These are phyloP conservation scores for Caenorhabditis sp. DNA, from an alignment of 2,888 invertebrate species.

Conservation along the genomic window DNA sequence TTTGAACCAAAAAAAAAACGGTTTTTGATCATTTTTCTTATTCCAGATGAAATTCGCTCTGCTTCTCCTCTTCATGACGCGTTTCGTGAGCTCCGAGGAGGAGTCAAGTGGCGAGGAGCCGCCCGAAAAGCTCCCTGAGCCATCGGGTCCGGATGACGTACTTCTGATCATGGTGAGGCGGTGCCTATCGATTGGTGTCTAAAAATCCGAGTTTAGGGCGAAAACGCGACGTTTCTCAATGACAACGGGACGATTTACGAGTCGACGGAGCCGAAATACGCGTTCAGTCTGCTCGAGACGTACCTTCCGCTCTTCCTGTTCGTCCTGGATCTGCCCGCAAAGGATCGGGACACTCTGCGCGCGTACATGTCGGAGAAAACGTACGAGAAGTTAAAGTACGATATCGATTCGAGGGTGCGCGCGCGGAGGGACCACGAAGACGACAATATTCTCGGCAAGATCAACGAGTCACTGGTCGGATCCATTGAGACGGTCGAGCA, in stretches of 20 bases:
- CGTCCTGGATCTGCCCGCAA: slow-evolving; percentile 52
- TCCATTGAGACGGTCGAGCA: slow-evolving; percentile 40
- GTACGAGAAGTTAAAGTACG: slow-evolving; percentile 60
- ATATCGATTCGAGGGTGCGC: slow-evolving; percentile 54
- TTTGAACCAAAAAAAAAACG: too few relatives aligned
- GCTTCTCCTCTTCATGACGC: slow-evolving; percentile 9
- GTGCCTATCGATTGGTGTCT: too few relatives aligned
- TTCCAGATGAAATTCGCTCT: too few relatives aligned
- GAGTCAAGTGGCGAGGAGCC: slow-evolving; percentile 38
- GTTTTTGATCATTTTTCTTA: too few relatives aligned
- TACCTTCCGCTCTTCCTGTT: slow-evolving; percentile 62
- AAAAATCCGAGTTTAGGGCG: slow-evolving; percentile 16
- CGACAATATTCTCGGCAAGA: slow-evolving; percentile 1
- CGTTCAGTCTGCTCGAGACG: slow-evolving; percentile 56
- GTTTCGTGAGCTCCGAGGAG: slow-evolving; percentile 7
- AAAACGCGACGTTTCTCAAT: slow-evolving; percentile 28
- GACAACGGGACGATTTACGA: slow-evolving; percentile 27
- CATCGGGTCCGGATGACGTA: background rate
- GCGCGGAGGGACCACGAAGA: background rate
- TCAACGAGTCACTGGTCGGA: slow-evolving; percentile 20
- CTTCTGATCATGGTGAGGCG: slow-evolving; percentile 14
- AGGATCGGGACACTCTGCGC: slow-evolving; percentile 48
- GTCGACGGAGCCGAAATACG: slow-evolving; percentile 1
- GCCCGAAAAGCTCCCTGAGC: background rate
- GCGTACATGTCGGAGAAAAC: slow-evolving; percentile 54